Base-by-base conservation (phyloP, 2,113 vertebrate genomes). In the Saguinus midas region DNA sequence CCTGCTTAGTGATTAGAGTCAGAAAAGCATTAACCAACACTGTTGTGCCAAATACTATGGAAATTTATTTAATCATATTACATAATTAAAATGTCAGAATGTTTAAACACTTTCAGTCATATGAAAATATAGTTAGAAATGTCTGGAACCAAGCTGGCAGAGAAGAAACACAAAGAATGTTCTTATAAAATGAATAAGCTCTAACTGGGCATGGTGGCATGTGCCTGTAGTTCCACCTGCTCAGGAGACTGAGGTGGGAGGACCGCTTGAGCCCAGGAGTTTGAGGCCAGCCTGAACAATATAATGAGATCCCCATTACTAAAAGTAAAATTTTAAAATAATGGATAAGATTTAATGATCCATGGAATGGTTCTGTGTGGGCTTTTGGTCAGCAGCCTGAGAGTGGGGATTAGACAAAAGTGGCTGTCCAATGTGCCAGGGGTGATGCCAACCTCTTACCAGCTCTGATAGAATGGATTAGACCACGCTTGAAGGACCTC, bases 1-100 rank as follows among this genome's bases (percentile, higher is more conserved):
- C 40, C 50, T 87, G 37, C 85, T 90, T 83, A 81, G 70, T 93
- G 61, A 84, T 96, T 37, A 91, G n/a, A 79, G n/a, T 85, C 55
- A 97, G 72, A 84, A 92, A 96, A 91, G 52, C 61, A 95, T 64
- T 95, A 90, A 91, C 20, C 29, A 86, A 48, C 48, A 95, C 17
- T 66, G 16, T 79, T 95, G 37, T 96, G 66, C 48, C 88, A 91
- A 95, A 92, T 78, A 84, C 48, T 87, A 75, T 57, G 48, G 70
- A 97, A 93, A 23, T 88, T 94, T 48, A 91, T 91, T 95, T 72
- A 95, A 20, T 79, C n/a, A 14, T 82, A 73, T 85, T 66, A 73
- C 40, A 32, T 86, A 48, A 97, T 73, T 93, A 16, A 91, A 95
- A 88, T 95, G 37, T 86, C 43, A 95, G 25, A 79, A 72, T 89